Evolutionary conservation across 2,888 invertebrate species (phyloP), one percentile per base, ranked within the genome.

Genomic region (Loripinus fragilis): DNA sequence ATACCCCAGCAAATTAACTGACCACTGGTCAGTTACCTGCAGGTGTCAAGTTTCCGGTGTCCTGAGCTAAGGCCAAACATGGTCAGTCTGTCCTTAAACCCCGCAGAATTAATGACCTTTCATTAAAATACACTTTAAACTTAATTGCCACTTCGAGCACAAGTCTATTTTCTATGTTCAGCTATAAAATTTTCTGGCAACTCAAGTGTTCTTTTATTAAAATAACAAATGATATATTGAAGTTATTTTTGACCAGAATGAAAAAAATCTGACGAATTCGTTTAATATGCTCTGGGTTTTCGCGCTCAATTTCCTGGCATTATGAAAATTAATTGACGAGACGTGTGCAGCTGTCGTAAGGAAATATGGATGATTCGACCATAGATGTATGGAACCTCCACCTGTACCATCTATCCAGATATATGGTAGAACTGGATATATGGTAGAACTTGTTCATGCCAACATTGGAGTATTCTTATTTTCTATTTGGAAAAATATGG

Each of bases 51-150:
- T 78, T 78, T 76, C 76, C 71, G 66, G 73, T 68, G 74, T 73
- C 77, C 77, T 64, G 69, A 73, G 68, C 67, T 64, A n/a, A 70
- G 78, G 72, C 60, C 74, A 78, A 42, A 60, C 33, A 64, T 69
- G 81, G 81, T 78, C 81, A 78, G 73, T 76, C 76, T 81, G 81
- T 78, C 78, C 81, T 71, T 70, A 74, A 68, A 71, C 70, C 76
- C 67, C 73, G 20, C 48, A 69, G 70, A 78, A 75, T 74, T 83
- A 83, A 83, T 78, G 70, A 73, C 67, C 77, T 45, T 76, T 80
- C 83, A 83, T 80, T 80, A 80, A 83, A 76, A 75, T 71, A 80
- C 78, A 76, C 83, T 83, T 83, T 76, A 80, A 78, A 76, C 78
- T 82, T 78, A 83, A 83, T 80, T 75, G 73, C 79, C 60, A 30